Evolutionary conservation across 2,888 invertebrate species (phyloP).

Genomic region (Neoaliturus tenellus): DNA sequence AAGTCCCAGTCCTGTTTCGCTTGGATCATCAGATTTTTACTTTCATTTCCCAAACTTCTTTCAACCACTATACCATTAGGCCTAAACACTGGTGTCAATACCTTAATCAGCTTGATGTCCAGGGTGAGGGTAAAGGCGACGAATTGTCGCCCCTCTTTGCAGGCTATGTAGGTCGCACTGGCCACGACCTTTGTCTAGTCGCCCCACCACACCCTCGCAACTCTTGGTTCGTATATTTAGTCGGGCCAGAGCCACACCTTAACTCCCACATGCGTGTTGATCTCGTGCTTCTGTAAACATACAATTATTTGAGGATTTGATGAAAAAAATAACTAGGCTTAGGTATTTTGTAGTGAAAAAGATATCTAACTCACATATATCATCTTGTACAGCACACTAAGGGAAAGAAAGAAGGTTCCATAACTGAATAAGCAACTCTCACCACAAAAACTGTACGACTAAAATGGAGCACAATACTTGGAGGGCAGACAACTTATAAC

Average conservation of each 20-base stretch:
- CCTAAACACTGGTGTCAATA: too few species aligned
- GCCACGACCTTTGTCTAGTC: slow-evolving; percentile 53
- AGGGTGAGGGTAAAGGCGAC: slow-evolving; percentile 59
- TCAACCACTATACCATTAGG: too few species aligned
- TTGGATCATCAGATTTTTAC: too few species aligned
- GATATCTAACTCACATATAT: too few species aligned
- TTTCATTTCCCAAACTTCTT: too few species aligned
- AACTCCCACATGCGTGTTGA: slow-evolving; percentile 58
- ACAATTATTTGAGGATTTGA: too few species aligned
- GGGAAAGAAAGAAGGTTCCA: too few species aligned
- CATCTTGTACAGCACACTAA: too few species aligned
- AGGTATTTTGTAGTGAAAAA: too few species aligned
- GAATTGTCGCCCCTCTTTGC: slow-evolving; percentile 61
- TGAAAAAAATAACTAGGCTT: too few species aligned
- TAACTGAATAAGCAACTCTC: too few species aligned
- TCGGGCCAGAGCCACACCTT: slow-evolving; percentile 36
- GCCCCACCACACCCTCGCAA: slow-evolving; percentile 34
- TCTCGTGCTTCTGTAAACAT: slow-evolving; percentile 47
- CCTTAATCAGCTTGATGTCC: slow-evolving; percentile 55
- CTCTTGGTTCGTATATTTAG: slow-evolving; percentile 24
- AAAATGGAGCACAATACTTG: not conserved
- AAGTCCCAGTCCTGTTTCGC: too few species aligned
- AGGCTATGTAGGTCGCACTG: slow-evolving; percentile 54
- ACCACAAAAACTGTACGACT: not conserved
- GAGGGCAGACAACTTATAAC: not conserved